A percentile compares a stretch with the other conserved stretches of the same genome.
Evolutionary conservation across 2,888 invertebrate genomes (phyloP).

Genomic region (Leptinotarsa peninsularis): DNA sequence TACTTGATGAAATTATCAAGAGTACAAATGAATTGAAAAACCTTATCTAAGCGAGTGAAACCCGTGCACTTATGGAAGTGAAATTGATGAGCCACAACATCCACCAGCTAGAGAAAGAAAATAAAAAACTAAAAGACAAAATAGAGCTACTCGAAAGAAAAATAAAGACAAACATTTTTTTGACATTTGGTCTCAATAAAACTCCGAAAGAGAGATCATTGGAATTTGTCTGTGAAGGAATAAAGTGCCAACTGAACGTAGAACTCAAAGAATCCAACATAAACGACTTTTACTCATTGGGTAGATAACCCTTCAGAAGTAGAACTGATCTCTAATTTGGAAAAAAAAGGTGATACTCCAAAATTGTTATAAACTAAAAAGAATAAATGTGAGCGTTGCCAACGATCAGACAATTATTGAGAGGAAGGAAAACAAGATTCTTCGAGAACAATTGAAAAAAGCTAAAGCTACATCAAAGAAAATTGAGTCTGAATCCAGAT

Average conservation of each 20-base stretch:
- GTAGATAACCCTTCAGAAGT: not conserved
- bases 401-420: not conserved
- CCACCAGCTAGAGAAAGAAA: not conserved
- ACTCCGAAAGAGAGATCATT: conserved; percentile 1
- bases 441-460: not conserved
- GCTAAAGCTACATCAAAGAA: not conserved
- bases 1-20: not conserved
- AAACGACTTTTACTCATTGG: conserved; percentile 12
- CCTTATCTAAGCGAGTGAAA: not conserved
- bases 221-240: not conserved
- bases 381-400: not conserved
- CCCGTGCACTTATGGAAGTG: not conserved
- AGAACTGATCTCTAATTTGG: conserved; percentile 11
- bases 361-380: conserved; percentile 1
- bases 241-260: not conserved
- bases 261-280: conserved; percentile 15
- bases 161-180: not conserved
- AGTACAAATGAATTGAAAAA: not conserved
- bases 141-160: not conserved
- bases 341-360: not conserved
- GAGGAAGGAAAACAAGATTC: not conserved
- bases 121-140: not conserved
- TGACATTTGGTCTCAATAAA: not conserved
- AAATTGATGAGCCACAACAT: not conserved
- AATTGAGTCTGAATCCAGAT: too few relatives aligned